phyloP scores from a whole-genome alignment of 2,113 vertebrate species.

The Hippocampus comes region DNA sequence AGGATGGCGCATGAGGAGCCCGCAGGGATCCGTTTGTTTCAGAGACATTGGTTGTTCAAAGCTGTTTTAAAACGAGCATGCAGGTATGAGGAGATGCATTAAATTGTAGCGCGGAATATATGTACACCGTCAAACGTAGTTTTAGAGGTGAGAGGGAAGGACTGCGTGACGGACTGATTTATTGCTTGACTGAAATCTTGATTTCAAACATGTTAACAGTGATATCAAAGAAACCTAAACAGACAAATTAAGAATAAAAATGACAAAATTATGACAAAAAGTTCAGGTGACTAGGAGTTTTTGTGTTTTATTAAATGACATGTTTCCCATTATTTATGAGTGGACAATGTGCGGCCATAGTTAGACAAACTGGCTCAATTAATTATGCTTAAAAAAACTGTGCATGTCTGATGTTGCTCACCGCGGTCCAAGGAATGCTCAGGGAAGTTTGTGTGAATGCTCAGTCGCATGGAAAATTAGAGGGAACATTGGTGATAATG shows the following conservation, averaged over 20 bases:
- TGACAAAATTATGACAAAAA: background rate
- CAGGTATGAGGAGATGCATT: background rate
- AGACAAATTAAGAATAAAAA: background rate
- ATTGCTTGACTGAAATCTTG: no score
- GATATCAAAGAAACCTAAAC: background rate
- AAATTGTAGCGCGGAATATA: background rate
- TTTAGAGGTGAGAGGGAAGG: background rate
- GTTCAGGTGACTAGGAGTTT: no score
- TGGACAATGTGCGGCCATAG: no score
- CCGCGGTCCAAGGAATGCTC: no score
- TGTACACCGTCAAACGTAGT: background rate
- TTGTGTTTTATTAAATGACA: no score
- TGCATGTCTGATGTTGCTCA: no score
- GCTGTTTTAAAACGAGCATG: background rate
- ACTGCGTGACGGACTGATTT: background rate
- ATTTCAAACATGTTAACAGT: background rate
- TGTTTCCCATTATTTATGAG: no score
- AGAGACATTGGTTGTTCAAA: slow-evolving; percentile 1
- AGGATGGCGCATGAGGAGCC: slow-evolving; percentile 9
- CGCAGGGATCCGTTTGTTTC: background rate
- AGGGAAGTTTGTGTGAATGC: no score
- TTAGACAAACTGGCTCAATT: no score
- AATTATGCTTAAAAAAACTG: no score
- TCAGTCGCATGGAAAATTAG: no score
- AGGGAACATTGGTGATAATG: background rate